Evolutionary conservation across 2,113 vertebrate species (phyloP).

Genomic region (Condylura cristata): DNA sequence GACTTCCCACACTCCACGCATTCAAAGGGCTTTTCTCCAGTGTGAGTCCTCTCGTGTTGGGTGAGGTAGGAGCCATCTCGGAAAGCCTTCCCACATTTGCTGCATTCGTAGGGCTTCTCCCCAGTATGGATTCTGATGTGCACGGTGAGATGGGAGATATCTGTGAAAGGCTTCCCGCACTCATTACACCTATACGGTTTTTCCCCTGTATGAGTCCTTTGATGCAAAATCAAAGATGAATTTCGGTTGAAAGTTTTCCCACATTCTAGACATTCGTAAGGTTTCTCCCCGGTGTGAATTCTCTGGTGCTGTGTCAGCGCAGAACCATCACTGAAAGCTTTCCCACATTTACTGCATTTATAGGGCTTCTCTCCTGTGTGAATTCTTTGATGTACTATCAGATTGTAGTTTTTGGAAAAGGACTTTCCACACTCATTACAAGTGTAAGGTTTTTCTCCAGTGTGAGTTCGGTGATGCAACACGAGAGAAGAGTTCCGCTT

Average conservation of each 20-base stretch:
- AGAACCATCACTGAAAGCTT: conserved; percentile 78
- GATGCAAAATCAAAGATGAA: conserved; percentile 74
- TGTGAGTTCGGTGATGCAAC: conserved; percentile 76
- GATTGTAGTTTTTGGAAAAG: conserved; percentile 77
- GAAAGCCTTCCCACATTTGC: conserved; percentile 84
- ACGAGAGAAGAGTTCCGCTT: conserved; percentile 74
- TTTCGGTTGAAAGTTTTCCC: conserved; percentile 77
- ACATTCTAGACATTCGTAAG: conserved; percentile 73
- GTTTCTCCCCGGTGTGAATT: conserved; percentile 76
- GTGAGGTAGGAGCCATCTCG: conserved; percentile 77
- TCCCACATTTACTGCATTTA: conserved; percentile 70
- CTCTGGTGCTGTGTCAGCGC: conserved; percentile 77
- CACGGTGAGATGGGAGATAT: conserved; percentile 76
- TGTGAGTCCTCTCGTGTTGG: conserved; percentile 78
- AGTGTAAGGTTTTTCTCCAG: conserved; percentile 76
- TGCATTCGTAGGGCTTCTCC: conserved; percentile 84
- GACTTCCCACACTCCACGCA: conserved; percentile 85
- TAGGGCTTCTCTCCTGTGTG: conserved; percentile 80
- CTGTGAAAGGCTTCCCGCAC: conserved; percentile 80
- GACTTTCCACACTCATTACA: conserved; percentile 77
- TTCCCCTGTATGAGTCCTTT: conserved; percentile 79
- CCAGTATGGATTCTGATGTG: conserved; percentile 78
- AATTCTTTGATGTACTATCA: conserved; percentile 76
- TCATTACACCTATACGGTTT: conserved; percentile 78
- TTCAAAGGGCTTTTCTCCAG: conserved; percentile 80